Conservation (phyloP, 2,113 vertebrate species). For the Corydoras maculifer region DNA sequence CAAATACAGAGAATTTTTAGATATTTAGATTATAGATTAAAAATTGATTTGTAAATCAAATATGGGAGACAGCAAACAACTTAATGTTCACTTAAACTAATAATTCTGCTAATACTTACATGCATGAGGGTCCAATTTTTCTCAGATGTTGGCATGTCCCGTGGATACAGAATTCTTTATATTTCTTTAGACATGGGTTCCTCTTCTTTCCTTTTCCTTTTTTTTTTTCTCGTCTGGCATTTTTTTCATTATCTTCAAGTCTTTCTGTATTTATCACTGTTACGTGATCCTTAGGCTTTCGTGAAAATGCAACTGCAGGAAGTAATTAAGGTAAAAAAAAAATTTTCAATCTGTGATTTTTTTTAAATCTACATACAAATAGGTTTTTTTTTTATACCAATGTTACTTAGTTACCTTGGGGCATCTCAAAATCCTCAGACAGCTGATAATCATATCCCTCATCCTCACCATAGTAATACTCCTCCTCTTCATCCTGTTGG, state of each 20-base stretch:
- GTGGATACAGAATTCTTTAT: constrained; percentile 91
- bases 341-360: background rate
- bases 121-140: constrained; percentile 74
- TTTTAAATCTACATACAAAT: background rate
- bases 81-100: no score
- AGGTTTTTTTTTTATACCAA: background rate
- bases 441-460: constrained; percentile 54
- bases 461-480: constrained; percentile 49
- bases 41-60: no score
- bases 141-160: constrained; percentile 84
- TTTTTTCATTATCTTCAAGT: constrained; percentile 60
- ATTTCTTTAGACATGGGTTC: constrained; percentile 85
- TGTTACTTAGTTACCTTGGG: constrained; percentile 52
- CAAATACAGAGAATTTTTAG: background rate
- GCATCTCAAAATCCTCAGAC: constrained; percentile 59
- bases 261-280: constrained; percentile 47
- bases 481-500: constrained; percentile 45
- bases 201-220: constrained; percentile 88
- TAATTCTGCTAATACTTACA: constrained; percentile 68
- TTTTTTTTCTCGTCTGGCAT: constrained; percentile 58
- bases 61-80: no score
- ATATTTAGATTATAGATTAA: background rate
- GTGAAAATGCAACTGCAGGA: constrained; percentile 76
- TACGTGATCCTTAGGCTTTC: constrained; percentile 74
- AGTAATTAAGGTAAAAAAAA: background rate